Conservation (phyloP, 1,140 invertebrate species). For the Reticulitermes speratus region DNA sequence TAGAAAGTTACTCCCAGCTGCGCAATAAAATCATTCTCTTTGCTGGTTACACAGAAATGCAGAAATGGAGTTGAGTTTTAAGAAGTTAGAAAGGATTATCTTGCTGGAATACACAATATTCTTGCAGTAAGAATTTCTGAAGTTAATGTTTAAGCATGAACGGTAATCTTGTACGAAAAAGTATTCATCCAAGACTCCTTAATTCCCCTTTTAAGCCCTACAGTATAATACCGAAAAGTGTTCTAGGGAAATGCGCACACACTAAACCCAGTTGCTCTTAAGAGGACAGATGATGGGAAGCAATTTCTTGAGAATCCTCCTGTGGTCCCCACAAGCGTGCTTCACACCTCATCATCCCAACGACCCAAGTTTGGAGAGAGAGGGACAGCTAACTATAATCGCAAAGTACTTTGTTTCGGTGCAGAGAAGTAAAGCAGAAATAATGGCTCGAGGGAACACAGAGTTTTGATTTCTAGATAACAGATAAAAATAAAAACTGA, state of each 20-base stretch:
- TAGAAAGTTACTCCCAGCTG: too few species aligned
- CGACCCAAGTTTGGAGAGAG: background rate
- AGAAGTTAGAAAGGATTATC: background rate
- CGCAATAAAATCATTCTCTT: too few species aligned
- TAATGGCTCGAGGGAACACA: too few species aligned
- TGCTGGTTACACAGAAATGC: background rate
- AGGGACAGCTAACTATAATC: background rate
- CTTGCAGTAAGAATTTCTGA: background rate
- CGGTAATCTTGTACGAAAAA: background rate
- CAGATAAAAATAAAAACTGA: too few species aligned
- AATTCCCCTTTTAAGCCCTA: background rate
- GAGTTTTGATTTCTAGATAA: too few species aligned
- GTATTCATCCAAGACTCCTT: background rate
- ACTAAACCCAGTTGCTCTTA: background rate
- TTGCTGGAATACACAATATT: background rate
- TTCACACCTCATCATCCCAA: constrained; percentile 24
- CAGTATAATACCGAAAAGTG: background rate
- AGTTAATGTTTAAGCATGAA: background rate
- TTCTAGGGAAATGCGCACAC: background rate
- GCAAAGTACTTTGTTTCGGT: too few species aligned
- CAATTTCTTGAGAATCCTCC: constrained; percentile 7
- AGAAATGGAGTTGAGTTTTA: background rate
- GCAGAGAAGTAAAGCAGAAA: too few species aligned
- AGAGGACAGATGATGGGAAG: background rate
- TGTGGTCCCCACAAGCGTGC: background rate